Evolutionary conservation across 2,113 vertebrate genomes (phyloP), one percentile per base, ranked within the genome.

Genomic region (Mormoops blainvillei): DNA sequence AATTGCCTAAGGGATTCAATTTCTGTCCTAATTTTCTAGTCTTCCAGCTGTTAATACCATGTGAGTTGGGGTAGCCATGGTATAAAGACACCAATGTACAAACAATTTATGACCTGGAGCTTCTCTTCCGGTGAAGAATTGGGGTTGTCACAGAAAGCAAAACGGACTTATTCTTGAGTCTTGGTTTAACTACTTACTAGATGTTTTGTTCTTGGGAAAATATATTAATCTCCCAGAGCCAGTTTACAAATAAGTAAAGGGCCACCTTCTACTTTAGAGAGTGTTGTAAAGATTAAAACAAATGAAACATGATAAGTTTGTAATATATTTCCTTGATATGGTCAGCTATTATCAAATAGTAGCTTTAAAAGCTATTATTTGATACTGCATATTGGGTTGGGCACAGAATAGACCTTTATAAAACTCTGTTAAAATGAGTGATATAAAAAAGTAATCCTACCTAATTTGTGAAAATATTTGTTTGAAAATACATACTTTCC

Each of bases 381-480:
- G 3, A 20, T 54, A 56, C 15, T 54, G 7, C 15, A 45, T 70
- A 24, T 14, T 81, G 28, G 41, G 28, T 20, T 70, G 16, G 5
- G 1, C 19, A 54, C n/a, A 90, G 33, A 87, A 1, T 24, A 48
- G 8, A 3, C 7, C 33, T 74, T 95, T 81, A 78, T 54, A 87
- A 56, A 70, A 94, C 58, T 73, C 12, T 83, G 20, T 90, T 89
- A 43, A 67, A 94, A 81, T 77, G 26, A 96, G 12, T 87, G 15
- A 70, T 84, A 70, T n/a, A 78, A 54, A 85, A 15, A 95, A 58
- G 7, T 36, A 87, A 90, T 4, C 3, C 19, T 67, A 31, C 28
- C 82, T 78, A 78, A 71, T 28, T 56, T 93, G 4, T 93, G 38
- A 86, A 94, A 94, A 70, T 86, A 88, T 78, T 91, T 89, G 41